Evolutionary conservation across 2,113 vertebrate species (phyloP), one percentile per base, ranked within the genome.

Genomic region (Laterallus jamaicensis): DNA sequence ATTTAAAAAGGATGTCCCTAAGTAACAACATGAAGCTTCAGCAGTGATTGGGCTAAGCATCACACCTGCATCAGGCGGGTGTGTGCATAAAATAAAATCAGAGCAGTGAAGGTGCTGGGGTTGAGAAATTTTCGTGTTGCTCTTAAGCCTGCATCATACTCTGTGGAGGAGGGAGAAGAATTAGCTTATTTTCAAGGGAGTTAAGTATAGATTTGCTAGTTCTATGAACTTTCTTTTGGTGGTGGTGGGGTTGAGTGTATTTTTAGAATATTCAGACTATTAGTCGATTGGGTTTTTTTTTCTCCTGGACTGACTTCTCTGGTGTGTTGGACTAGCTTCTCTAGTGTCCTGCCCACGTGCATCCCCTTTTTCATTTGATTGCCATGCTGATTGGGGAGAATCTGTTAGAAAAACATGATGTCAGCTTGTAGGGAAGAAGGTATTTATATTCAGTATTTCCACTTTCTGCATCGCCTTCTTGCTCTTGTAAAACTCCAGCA

Each of bases 1-100:
- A 88, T 58, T 55, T 94, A 81, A 93, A 93, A 97, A 94, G 80
- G 42, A 25, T 49, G 31, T 86, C 82, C 35, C 15, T 35, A 39
- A 95, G 66, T 63, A 91, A 40, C 24, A 64, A 52, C 26, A 69
- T 12, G 32, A 50, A 62, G 54, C 74, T 89, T 95, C 50, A 89
- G 0, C 47, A 21, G 49, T 47, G 3, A 56, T 88, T 39, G 22
- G 70, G 50, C 40, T 59, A 84, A 67, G 82, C 88, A n/a, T 84
- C 63, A 62, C 78, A 82, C 69, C 86, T 92, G 88, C 28, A 9
- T 84, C 17, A 54, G 54, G 37, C 95, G 87, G 70, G 81, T 89
- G 86, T 81, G 56, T 76, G 21, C 47, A 26, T 82, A 39, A 79
- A 92, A 82, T 37, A 74, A 86, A 86, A 62, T 44, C 32, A 49